Base-by-base conservation (phyloP, 2,888 invertebrate species). In the Brachyptera risi region DNA sequence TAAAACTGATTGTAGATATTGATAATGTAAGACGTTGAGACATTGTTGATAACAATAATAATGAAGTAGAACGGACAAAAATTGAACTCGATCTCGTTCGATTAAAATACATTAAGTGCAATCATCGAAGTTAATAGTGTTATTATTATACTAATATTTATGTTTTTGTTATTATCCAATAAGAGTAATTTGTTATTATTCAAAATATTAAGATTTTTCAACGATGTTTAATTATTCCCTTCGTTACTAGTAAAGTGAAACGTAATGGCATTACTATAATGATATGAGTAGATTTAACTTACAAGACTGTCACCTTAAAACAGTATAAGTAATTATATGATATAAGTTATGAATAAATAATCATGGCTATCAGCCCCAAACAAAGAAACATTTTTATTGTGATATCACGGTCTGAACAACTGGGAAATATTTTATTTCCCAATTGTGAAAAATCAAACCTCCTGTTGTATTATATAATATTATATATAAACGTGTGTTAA, bases 61-160 rank as follows among this genome's bases (percentile, higher is more conserved):
- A n/a, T 15, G 19, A 38, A 38, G 40, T 38, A 17, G 40, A 5
- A 38, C 15, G 5, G 35, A 5, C 11, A n/a, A 38, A 11, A 31
- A 31, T 31, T 31, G 31, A 31, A 31, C 31, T 11, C 31, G 31
- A 7, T 31, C 31, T n/a, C 17, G 17, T n/a, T n/a, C n/a, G n/a
- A n/a, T n/a, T n/a, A n/a, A 44, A 21, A 19, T 44, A 54, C 21
- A 54, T 54, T 54, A 67, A 61, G 67, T 67, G 67, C 65, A 67
- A 67, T 67, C 67, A 65, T 61, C 65, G 62, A 66, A 63, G 63
- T 62, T 64, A 47, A 62, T 59, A 49, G 50, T 59, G 49, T 59
- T 49, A 57, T 44, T 54, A 60, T 15, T 44, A 38, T 47, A 58
- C 47, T 51, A 35, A 54, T 54, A 54, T 54, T 54, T 54, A 54